These are phyloP conservation scores for Tipula vernalis DNA, from an alignment of 2,888 invertebrate species.

Conservation along the genomic window DNA sequence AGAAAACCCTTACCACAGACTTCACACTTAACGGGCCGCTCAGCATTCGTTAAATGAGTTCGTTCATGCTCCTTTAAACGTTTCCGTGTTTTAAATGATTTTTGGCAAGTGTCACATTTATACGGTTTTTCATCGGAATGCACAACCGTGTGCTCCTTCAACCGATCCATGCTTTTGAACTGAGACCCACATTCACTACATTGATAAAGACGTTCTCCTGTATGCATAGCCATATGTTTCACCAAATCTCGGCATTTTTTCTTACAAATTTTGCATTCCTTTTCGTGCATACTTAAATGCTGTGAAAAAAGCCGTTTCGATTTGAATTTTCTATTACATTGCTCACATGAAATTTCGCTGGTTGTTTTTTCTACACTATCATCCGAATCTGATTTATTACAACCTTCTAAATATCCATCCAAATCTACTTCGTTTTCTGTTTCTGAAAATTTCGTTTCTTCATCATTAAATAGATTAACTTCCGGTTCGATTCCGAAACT, in stretches of 20 bases:
- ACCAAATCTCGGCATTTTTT: neutral
- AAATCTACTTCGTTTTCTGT: neutral
- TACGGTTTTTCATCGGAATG: neutral
- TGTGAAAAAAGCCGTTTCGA: neutral
- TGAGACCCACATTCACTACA: neutral
- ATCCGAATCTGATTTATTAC: neutral
- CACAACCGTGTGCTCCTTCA: neutral
- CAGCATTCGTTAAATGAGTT: neutral
- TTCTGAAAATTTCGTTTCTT: neutral
- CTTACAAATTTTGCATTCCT: neutral
- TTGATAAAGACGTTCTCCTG: neutral
- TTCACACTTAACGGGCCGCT: neutral
- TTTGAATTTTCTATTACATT: neutral
- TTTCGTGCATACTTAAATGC: neutral
- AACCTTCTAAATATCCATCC: neutral
- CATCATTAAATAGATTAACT: neutral
- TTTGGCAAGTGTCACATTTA: neutral
- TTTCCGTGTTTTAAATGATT: neutral
- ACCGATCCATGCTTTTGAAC: neutral
- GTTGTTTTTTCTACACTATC: neutral
- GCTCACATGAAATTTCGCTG: neutral
- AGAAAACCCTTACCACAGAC: slow-evolving; percentile 4
- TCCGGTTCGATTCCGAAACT: neutral
- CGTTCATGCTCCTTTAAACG: neutral
- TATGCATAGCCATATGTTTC: neutral